Evolutionary conservation across 2,797 vertebrate genomes (phyloP).

Genomic region (Phalloptychus januarius): DNA sequence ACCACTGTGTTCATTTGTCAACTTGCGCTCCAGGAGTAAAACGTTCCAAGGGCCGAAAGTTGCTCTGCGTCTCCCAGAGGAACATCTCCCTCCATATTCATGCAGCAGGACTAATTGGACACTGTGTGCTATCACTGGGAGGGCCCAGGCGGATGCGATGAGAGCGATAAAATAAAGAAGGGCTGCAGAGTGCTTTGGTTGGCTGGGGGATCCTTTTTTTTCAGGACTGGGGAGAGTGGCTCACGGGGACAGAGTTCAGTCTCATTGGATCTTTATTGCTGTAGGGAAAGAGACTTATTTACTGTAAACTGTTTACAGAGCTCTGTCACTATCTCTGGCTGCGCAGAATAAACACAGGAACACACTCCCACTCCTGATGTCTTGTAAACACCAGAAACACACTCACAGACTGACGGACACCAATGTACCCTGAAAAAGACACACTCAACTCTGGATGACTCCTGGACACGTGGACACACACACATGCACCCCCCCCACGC

Average conservation of each 20-base stretch:
- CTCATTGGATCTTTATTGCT: slow-evolving; percentile 81
- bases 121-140: slow-evolving; percentile 53
- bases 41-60: slow-evolving; percentile 56
- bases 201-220: slow-evolving; percentile 52
- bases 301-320: slow-evolving; percentile 81
- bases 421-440: slow-evolving; percentile 52
- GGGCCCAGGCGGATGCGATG: slow-evolving; percentile 56
- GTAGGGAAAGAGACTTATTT: slow-evolving; percentile 75
- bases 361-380: slow-evolving; percentile 78
- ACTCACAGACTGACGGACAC: slow-evolving; percentile 61
- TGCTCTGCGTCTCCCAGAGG: slow-evolving; percentile 48
- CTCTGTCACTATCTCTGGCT: slow-evolving; percentile 80
- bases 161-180: slow-evolving; percentile 69
- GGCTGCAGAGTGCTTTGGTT: slow-evolving; percentile 65
- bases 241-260: slow-evolving; percentile 74
- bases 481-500: slow-evolving; percentile 25
- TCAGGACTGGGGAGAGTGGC: slow-evolving; percentile 59
- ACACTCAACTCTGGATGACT: slow-evolving; percentile 43
- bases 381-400: slow-evolving; percentile 73
- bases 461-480: slow-evolving; percentile 16
- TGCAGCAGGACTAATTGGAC: slow-evolving; percentile 69
- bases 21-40: slow-evolving; percentile 59
- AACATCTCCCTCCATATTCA: slow-evolving; percentile 55
- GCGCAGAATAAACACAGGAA: slow-evolving; percentile 79
- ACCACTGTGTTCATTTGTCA: slow-evolving; percentile 62